Conservation (phyloP, 1,140 invertebrate genomes). For the Harpegnathos saltator region DNA sequence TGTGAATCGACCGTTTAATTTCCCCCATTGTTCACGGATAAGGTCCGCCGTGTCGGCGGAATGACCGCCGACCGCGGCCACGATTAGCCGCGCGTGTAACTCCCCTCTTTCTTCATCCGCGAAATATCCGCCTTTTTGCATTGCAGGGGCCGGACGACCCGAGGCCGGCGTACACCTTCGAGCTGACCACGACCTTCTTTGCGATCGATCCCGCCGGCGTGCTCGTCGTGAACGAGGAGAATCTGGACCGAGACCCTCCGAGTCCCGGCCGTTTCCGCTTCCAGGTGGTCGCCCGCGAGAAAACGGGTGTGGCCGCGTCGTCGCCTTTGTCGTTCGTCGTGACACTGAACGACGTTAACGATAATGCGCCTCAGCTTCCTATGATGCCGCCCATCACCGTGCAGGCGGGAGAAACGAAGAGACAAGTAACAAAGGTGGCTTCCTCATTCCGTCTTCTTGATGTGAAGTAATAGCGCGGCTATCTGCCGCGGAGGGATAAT, state of each 20-base stretch:
- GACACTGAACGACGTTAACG: constrained; percentile 93
- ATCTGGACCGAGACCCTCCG: constrained; percentile 94
- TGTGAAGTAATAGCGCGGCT: background rate
- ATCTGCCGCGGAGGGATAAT: background rate
- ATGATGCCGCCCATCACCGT: constrained; percentile 92
- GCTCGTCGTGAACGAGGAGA: constrained; percentile 93
- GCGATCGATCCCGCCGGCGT: constrained; percentile 91
- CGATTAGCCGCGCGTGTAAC: background rate
- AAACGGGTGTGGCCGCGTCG: constrained; percentile 91
- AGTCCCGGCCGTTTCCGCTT: constrained; percentile 94
- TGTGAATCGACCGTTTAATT: constrained; percentile 53
- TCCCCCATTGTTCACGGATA: background rate
- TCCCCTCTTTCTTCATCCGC: background rate
- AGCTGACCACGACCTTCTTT: constrained; percentile 94
- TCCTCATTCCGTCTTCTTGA: background rate
- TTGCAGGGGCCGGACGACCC: constrained; percentile 89
- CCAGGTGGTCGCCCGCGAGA: constrained; percentile 93
- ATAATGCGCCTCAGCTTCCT: constrained; percentile 92
- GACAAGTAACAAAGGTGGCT: constrained; percentile 90
- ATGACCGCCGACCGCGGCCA: background rate
- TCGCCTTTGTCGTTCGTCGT: constrained; percentile 93
- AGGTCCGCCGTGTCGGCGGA: background rate
- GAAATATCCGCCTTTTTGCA: constrained; percentile 21
- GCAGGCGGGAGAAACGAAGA: constrained; percentile 92
- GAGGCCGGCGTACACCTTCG: constrained; percentile 92